Evolutionary conservation across 2,888 invertebrate species (phyloP).

Genomic region (Iphiclides podalirius): DNA sequence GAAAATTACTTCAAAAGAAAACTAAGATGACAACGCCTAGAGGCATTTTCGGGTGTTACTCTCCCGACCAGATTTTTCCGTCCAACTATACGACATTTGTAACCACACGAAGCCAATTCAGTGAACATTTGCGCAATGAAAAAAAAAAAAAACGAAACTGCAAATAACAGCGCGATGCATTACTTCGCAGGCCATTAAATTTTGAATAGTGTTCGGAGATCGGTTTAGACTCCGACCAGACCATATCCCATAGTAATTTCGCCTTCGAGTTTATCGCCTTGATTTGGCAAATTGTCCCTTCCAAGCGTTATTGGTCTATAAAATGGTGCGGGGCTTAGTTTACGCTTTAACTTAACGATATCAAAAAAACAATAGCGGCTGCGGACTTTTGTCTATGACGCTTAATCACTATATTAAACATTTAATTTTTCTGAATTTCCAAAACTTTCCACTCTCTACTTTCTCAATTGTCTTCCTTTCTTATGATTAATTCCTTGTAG

Average conservation of each 20-base stretch:
- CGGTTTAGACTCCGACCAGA: constrained; percentile 15
- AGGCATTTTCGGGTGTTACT: too few species aligned
- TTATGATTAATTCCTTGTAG: too few species aligned
- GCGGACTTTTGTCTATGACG: constrained; percentile 2
- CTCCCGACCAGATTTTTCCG: background rate
- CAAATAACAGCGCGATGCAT: constrained; percentile 14
- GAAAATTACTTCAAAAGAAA: too few species aligned
- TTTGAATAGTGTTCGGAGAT: constrained; percentile 22
- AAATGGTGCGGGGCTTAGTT: constrained; percentile 17
- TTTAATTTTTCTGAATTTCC: too few species aligned
- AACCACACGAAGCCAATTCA: background rate
- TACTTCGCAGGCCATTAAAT: constrained; percentile 22
- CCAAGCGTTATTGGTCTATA: constrained; percentile 20
- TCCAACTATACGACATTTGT: background rate
- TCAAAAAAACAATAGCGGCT: constrained; percentile 16
- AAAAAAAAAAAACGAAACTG: constrained; percentile 1
- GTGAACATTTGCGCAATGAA: constrained; percentile 1
- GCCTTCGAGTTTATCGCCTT: constrained; percentile 22
- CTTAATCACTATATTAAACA: too few species aligned
- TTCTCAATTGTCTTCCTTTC: too few species aligned
- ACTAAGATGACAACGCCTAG: too few species aligned
- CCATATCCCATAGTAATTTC: constrained; percentile 18
- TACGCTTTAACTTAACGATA: constrained; percentile 19
- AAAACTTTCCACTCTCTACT: too few species aligned
- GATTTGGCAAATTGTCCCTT: constrained; percentile 25